Evolutionary conservation across 2,113 vertebrate species (phyloP).

Genomic region (Silurus glanis): DNA sequence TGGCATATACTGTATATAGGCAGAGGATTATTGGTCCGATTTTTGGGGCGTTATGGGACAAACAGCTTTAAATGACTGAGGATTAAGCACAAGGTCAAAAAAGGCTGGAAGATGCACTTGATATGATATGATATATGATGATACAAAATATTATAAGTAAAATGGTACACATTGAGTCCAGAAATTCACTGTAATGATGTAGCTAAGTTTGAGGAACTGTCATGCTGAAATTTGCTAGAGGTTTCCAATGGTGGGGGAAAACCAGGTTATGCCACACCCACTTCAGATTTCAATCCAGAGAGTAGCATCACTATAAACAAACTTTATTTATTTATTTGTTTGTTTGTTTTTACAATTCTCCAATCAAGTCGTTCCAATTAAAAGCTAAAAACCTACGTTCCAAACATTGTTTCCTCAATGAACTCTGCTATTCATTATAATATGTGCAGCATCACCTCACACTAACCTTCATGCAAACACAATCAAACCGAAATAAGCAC

Average conservation of each 20-base stretch:
- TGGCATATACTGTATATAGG: neutral
- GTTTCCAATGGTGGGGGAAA: too few relatives aligned
- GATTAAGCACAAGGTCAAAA: neutral
- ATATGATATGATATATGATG: too few relatives aligned
- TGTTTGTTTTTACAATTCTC: neutral
- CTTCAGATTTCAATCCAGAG: too few relatives aligned
- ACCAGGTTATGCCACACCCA: too few relatives aligned
- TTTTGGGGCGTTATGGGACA: neutral
- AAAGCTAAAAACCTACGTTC: neutral
- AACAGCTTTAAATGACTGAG: neutral
- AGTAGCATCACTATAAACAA: too few relatives aligned
- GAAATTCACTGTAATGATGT: too few relatives aligned
- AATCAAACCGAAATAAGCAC: conserved; percentile 29
- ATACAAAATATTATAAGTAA: too few relatives aligned
- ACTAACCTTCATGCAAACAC: conserved; percentile 19
- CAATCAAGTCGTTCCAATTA: neutral
- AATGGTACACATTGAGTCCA: too few relatives aligned
- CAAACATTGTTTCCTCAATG: neutral
- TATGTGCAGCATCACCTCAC: conserved; percentile 9
- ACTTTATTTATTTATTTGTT: too few relatives aligned
- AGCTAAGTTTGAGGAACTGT: too few relatives aligned
- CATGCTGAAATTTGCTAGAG: too few relatives aligned
- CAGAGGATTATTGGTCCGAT: neutral
- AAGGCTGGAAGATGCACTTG: neutral
- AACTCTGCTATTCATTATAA: neutral